Conservation (phyloP, 2,113 vertebrate species). For the Poeciliopsis occidentalis region DNA sequence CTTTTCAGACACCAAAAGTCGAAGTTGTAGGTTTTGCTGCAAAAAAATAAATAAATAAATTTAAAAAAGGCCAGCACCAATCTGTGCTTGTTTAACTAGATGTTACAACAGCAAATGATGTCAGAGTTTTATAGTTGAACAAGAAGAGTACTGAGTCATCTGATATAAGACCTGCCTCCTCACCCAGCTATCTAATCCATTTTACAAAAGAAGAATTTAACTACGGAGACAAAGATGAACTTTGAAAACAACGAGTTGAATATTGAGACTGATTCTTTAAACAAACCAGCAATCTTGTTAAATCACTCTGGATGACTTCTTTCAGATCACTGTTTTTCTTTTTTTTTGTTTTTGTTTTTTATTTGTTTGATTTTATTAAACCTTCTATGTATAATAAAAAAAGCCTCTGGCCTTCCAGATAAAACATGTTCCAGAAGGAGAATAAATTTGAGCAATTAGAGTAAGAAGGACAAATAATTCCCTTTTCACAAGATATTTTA, state of each 20-base stretch:
- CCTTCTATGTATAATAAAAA: neutral
- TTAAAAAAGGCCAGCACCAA: neutral
- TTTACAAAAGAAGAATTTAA: conserved; percentile 2
- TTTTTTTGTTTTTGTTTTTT: neutral
- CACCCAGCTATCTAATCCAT: conserved; percentile 5
- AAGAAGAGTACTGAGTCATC: conserved; percentile 13
- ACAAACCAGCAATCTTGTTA: neutral
- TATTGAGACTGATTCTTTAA: neutral
- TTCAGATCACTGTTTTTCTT: neutral
- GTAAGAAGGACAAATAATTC: conserved; percentile 46
- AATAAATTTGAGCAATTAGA: conserved; percentile 32
- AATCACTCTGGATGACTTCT: neutral
- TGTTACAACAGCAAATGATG: conserved; percentile 33
- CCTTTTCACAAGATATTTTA: conserved; percentile 44
- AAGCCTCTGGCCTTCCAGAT: neutral
- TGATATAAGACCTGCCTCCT: conserved; percentile 9
- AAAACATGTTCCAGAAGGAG: neutral
- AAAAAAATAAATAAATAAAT: neutral
- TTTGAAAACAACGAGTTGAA: neutral
- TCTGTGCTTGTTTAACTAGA: neutral
- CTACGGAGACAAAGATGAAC: neutral
- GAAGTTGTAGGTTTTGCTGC: neutral
- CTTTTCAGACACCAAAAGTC: neutral
- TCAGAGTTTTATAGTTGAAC: conserved; percentile 29
- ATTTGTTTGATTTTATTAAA: neutral